Conservation (phyloP, 2,797 vertebrate species). For the Anableps anableps region DNA sequence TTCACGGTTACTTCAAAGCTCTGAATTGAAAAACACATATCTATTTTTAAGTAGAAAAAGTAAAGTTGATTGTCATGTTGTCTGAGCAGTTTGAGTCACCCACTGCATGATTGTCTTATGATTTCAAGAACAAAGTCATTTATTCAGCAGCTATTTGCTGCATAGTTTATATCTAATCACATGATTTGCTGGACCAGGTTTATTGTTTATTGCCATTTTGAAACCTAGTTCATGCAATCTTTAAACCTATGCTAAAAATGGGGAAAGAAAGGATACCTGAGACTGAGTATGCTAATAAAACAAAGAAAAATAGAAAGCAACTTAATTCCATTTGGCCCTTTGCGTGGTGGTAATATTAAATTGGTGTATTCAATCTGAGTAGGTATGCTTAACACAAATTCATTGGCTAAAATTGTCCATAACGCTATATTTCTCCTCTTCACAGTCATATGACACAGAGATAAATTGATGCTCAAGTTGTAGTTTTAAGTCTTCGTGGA, state of each 20-base stretch:
- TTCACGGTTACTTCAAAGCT: constrained; percentile 1
- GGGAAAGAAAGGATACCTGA: not conserved
- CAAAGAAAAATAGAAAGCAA: not conserved
- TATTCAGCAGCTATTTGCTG: constrained; percentile 59
- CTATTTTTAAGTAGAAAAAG: not conserved
- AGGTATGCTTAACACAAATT: constrained; percentile 30
- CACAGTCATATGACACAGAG: constrained; percentile 14
- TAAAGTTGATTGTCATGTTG: constrained; percentile 40
- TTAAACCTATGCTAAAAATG: not conserved
- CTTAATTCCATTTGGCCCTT: not conserved
- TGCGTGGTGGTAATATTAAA: not conserved
- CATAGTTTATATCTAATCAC: constrained; percentile 43
- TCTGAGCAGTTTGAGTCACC: constrained; percentile 29
- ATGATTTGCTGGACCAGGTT: constrained; percentile 43
- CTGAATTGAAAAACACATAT: constrained; percentile 9
- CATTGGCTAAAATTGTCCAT: constrained; percentile 19
- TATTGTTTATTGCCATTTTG: constrained; percentile 18
- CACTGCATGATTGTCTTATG: constrained; percentile 61
- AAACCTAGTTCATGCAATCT: constrained; percentile 13
- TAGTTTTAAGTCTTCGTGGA: constrained; percentile 13
- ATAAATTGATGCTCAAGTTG: constrained; percentile 15
- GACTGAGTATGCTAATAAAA: constrained; percentile 7
- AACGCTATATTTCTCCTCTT: constrained; percentile 7
- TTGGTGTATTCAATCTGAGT: not conserved
- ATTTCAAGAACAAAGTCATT: constrained; percentile 60